These are phyloP conservation scores for Phainopepla nitens DNA, from an alignment of 2,113 vertebrate genomes.

Conservation along the genomic window DNA sequence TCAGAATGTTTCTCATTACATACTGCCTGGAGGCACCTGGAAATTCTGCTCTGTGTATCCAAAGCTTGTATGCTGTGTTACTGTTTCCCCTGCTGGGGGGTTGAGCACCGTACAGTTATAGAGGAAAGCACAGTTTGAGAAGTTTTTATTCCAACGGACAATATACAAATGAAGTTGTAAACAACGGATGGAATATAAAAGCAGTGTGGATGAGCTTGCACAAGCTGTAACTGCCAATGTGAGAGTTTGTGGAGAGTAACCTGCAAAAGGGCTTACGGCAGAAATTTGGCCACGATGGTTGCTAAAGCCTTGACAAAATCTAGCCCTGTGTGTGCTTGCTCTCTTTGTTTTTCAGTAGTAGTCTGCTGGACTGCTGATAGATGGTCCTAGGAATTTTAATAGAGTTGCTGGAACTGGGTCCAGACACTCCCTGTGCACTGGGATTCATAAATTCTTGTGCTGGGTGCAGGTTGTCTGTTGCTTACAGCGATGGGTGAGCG, in stretches of 20 bases:
- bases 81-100: neutral
- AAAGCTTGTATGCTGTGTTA: neutral
- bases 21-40: neutral
- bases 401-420: neutral
- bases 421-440: neutral
- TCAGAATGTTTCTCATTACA: neutral
- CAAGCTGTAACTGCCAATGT: rapidly evolving
- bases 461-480: neutral
- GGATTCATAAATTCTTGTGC: neutral
- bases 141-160: neutral
- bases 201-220: neutral
- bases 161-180: neutral
- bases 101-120: neutral
- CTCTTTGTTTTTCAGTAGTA: neutral
- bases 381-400: neutral
- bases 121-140: neutral
- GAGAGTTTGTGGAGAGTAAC: neutral
- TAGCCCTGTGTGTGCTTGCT: neutral
- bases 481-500: neutral
- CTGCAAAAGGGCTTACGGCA: neutral
- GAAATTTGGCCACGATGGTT: neutral
- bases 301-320: neutral
- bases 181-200: neutral
- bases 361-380: neutral
- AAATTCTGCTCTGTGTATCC: neutral